Evolutionary conservation across 1,140 invertebrate species (phyloP), one percentile per base, ranked within the genome.

Genomic region (Euglossa dilemma): DNA sequence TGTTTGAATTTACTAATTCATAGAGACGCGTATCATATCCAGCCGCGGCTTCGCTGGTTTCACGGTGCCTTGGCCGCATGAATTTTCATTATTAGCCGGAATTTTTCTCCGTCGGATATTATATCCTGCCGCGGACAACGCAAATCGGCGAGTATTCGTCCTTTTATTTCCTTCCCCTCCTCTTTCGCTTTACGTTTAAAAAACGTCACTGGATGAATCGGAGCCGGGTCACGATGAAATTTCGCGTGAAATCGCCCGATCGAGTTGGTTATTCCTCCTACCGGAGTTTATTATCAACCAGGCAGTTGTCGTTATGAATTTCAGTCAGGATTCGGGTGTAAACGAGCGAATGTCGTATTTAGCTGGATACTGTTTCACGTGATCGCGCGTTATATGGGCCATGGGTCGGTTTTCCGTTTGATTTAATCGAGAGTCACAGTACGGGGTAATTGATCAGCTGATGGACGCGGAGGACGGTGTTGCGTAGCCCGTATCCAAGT

Each of bases 31-130:
- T 57, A 50, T 73, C 20, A 25, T n/a, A 63, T 54, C 9, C 57
- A 11, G 6, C 25, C 16, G 28, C 23, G 36, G 50, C n/a, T 9
- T 54, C 25, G 23, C 28, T 43, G 47, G 47, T 28, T 73, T 56
- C 71, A 47, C 50, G 36, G n/a, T 52, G 3, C 43, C 52, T 36
- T 36, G 52, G 8, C 43, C 28, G 43, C 72, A 75, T 75, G 80
- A 81, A 74, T 81, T 75, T 81, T 67, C 52, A 81, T 81, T 73
- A 81, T 81, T 74, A 66, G 25, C 8, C 25, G 20, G 70, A 81
- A 75, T 81, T 81, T 81, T 81, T 75, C 20, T 45, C 47, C 70
- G n/a, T 11, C 14, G 59, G n/a, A 64, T 80, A 74, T 74, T 54
- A 64, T 56, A 64, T 64, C 11, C 43, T 0, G 0, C 8, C 8